Evolutionary conservation across 2,797 vertebrate species (phyloP), one percentile per base, ranked within the genome.

Genomic region (Myripristis jacobus): DNA sequence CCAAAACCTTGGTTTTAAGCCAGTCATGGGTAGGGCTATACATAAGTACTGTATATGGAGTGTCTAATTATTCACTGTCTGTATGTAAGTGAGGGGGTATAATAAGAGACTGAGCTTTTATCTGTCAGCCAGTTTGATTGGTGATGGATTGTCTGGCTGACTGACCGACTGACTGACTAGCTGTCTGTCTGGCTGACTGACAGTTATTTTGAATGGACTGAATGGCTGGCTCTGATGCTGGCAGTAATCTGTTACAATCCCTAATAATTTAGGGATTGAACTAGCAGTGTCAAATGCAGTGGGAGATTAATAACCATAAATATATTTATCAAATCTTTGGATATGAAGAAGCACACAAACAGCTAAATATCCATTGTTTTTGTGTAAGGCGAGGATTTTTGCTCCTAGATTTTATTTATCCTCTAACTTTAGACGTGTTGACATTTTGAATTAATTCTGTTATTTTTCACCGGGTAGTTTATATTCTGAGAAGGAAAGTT

Each of bases 221-320:
- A 55, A 29, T 53, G 48, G 46, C 3, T 72, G 66, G 57, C 54
- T 56, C 44, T 48, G 73, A 59, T 10, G 69, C 81, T 73, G 70
- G 67, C 52, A 70, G 70, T 71, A 70, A 82, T 57, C 44, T 73
- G 34, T n/a, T 73, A 48, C 66, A 82, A 65, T 76, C 73, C 68
- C 81, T 75, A 58, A 84, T 68, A 31, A 82, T 48, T 73, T 70
- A 79, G 68, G 73, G 47, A 48, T 67, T 75, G 51, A 75, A 67
- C 6, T 55, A 64, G 27, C n/a, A 31, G 53, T 72, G 51, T 73
- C 73, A 53, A 51, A 11, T 25, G 6, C 3, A 58, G 54, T 10
- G 22, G 2, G 36, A 82, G 46, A 67, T 73, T 55, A 52, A 57
- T 38, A 36, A 62, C 41, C n/a, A 54, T 58, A 18, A 70, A 27